Conservation (phyloP, 2,888 invertebrate species). For the Metallyticus violacea region DNA sequence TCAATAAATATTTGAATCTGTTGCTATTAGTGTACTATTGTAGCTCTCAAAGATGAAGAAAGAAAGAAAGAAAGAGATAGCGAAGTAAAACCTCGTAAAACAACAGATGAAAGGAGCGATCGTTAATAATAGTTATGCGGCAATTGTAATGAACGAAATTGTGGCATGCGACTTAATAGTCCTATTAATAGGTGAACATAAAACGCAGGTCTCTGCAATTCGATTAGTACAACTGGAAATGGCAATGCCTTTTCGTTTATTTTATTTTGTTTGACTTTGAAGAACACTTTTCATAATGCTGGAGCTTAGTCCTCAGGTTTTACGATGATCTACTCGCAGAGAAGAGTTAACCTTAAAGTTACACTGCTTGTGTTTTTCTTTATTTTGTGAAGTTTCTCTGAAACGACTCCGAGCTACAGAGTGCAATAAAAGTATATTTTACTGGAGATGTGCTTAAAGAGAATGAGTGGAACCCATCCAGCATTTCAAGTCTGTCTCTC, state of each 20-base stretch:
- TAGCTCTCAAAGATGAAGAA: too few species aligned
- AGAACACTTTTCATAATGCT: neutral
- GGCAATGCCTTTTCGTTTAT: neutral
- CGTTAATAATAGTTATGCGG: too few species aligned
- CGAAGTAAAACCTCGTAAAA: too few species aligned
- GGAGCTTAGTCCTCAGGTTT: neutral
- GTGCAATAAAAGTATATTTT: constrained; percentile 1
- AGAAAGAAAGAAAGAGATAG: too few species aligned
- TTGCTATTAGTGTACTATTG: too few species aligned
- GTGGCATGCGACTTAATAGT: neutral
- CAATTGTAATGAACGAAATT: too few species aligned
- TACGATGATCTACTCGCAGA: neutral
- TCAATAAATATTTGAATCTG: too few species aligned
- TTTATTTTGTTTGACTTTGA: neutral
- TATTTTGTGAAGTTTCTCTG: neutral
- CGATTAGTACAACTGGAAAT: neutral
- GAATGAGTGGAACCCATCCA: neutral
- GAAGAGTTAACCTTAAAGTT: neutral
- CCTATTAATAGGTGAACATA: neutral
- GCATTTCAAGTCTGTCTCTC: neutral
- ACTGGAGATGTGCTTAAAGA: neutral
- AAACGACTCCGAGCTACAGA: neutral
- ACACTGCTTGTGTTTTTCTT: neutral
- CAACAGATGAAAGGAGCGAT: too few species aligned
- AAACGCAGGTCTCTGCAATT: neutral